Conservation (phyloP, 2,797 vertebrate species). For the Coccyzus lansbergi region DNA sequence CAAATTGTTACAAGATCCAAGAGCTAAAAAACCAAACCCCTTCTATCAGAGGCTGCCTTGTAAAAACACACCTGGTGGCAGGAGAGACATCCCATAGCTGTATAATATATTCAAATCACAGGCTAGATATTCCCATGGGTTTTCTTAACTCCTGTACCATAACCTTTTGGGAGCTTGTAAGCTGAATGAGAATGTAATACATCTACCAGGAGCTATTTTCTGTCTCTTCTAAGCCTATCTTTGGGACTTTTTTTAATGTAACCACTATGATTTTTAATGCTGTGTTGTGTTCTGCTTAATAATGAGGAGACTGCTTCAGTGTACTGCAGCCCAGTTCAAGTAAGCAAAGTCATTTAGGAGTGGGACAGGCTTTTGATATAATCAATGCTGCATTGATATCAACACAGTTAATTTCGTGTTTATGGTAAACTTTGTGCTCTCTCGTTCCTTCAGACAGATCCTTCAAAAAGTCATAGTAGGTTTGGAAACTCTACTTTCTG, state of each 20-base stretch:
- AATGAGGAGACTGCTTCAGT: background rate
- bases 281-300: background rate
- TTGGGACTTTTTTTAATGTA: background rate
- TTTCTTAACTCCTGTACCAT: background rate
- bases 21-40: background rate
- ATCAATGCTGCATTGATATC: background rate
- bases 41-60: fast-evolving
- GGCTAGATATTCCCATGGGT: background rate
- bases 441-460: background rate
- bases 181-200: background rate
- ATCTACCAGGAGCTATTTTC: slow-evolving; percentile 29
- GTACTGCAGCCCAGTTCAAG: background rate
- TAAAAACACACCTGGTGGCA: slow-evolving; percentile 33
- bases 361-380: background rate
- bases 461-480: background rate
- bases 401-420: background rate
- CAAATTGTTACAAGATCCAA: background rate
- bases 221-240: background rate
- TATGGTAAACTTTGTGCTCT: background rate
- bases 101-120: background rate
- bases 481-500: background rate
- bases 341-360: background rate
- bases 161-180: slow-evolving; percentile 12
- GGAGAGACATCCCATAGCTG: background rate
- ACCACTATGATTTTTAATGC: background rate